These are phyloP conservation scores for Plutomurus gul DNA, from an alignment of 1,140 invertebrate genomes.

Conservation along the genomic window DNA sequence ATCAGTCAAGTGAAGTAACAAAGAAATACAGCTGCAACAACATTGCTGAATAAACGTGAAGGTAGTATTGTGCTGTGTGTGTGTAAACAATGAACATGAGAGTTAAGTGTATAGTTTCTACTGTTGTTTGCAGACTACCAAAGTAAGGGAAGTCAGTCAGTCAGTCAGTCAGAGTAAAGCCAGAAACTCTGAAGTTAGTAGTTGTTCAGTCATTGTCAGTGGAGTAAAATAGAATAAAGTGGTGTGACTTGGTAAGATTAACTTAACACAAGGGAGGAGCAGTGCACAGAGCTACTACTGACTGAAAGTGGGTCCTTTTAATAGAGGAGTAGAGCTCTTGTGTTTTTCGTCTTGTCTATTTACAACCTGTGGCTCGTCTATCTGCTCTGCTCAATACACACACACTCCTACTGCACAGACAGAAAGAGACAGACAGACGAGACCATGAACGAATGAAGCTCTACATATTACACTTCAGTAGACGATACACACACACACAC, in stretches of 20 bases:
- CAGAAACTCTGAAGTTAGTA: not conserved
- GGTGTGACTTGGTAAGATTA: constrained; percentile 16
- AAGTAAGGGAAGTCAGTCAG: not conserved
- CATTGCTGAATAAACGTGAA: too few relatives aligned
- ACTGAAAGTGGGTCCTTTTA: not conserved
- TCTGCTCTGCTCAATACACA: constrained; percentile 4
- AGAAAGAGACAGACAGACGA: not conserved
- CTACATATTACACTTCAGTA: too few relatives aligned
- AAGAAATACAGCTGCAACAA: not conserved
- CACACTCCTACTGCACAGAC: too few relatives aligned
- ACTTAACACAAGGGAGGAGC: constrained; percentile 21
- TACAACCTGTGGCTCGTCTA: constrained; percentile 22
- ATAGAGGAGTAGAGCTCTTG: not conserved
- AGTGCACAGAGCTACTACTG: not conserved
- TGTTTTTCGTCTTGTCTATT: constrained; percentile 23
- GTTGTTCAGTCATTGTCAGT: not conserved
- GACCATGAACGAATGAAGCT: not conserved
- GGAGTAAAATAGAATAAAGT: not conserved
- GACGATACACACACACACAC: too few relatives aligned
- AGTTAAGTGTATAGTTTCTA: too few relatives aligned
- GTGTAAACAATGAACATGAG: too few relatives aligned
- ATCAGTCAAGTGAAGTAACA: not conserved
- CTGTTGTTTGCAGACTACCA: too few relatives aligned
- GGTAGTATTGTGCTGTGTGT: too few relatives aligned
- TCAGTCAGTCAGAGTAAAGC: too few relatives aligned